Evolutionary conservation across 2,113 vertebrate species (phyloP).

Genomic region (Burhinus oedicnemus): DNA sequence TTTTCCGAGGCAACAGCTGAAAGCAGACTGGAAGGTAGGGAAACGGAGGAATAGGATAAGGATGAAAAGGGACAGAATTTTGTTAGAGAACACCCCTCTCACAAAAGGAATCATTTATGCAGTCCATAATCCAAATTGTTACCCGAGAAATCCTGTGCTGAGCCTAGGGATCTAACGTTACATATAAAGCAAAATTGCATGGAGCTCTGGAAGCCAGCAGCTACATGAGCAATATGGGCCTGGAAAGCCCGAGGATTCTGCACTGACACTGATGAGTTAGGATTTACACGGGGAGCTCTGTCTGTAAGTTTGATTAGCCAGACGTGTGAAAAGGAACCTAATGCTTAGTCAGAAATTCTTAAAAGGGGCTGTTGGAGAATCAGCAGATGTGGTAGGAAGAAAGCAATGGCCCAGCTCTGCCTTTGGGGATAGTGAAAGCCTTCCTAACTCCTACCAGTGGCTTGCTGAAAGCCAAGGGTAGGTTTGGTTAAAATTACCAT

Average conservation of each 20-base stretch:
- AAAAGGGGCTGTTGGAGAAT: neutral
- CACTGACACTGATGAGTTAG: neutral
- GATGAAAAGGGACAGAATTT: neutral
- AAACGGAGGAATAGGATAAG: neutral
- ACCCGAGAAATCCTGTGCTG: neutral
- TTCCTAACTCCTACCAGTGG: neutral
- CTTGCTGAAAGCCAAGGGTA: neutral
- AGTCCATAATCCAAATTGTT: neutral
- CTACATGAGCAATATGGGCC: neutral
- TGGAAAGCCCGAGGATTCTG: neutral
- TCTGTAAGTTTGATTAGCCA: neutral
- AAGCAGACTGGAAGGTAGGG: neutral
- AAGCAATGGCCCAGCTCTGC: neutral
- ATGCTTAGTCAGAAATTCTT: neutral
- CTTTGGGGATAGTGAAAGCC: neutral
- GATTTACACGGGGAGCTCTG: neutral
- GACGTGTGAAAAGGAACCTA: neutral
- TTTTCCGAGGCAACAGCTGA: neutral
- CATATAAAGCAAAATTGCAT: neutral
- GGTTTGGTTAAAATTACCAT: neutral
- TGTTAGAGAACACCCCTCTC: neutral
- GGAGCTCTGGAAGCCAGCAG: neutral
- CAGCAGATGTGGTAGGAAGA: neutral
- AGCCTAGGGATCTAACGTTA: neutral
- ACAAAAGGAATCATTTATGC: neutral